A percentile compares a stretch with the other conserved stretches of the same genome.
Conservation (phyloP, 2,113 vertebrate genomes). For the Sporophila hypoxantha region DNA sequence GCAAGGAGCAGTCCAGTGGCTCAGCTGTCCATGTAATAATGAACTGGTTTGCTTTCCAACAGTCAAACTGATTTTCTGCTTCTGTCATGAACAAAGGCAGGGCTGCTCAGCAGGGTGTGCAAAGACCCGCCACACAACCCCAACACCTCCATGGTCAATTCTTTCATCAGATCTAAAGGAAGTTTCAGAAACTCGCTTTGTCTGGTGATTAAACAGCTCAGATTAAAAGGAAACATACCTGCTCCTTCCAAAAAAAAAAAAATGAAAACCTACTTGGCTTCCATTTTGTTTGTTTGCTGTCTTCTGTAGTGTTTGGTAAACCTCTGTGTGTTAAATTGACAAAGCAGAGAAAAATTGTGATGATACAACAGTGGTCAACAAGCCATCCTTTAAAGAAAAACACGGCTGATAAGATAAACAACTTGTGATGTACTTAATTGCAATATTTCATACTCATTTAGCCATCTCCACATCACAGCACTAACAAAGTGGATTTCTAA, state of each 20-base stretch:
- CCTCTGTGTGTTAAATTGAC: slow-evolving; percentile 18
- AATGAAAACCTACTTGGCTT: not conserved
- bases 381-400: slow-evolving; percentile 67
- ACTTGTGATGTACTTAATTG: slow-evolving; percentile 83
- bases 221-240: slow-evolving; percentile 1
- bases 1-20: not conserved
- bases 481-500: slow-evolving; percentile 77
- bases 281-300: not conserved
- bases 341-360: slow-evolving; percentile 27
- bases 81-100: not conserved
- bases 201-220: slow-evolving; percentile 13
- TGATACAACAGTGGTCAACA: slow-evolving; percentile 63
- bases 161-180: not conserved
- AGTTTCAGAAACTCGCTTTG: not conserved
- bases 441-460: slow-evolving; percentile 83
- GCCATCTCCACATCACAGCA: slow-evolving; percentile 69
- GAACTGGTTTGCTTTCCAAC: slow-evolving; percentile 10
- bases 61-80: not conserved
- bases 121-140: not conserved
- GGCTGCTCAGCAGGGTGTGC: not conserved
- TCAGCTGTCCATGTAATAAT: slow-evolving; percentile 7
- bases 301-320: not conserved
- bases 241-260: not conserved
- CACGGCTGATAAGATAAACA: slow-evolving; percentile 76
- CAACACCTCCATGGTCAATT: not conserved